Conservation (phyloP, 2,888 invertebrate species). For the Elegia similella region DNA sequence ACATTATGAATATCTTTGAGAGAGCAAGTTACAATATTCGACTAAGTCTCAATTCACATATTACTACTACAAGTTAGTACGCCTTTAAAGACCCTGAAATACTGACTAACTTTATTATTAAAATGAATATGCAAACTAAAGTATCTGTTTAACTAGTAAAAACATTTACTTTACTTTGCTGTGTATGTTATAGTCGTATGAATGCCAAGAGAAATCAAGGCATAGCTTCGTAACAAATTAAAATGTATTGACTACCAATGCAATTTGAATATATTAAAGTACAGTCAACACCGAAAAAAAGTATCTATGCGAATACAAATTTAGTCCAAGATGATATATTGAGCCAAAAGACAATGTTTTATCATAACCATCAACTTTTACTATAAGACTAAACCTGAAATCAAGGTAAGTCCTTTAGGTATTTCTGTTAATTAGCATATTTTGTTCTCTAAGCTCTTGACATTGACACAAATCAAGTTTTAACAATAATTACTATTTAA, state of each 20-base stretch:
- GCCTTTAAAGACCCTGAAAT: background rate
- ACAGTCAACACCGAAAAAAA: no score
- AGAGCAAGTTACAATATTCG: background rate
- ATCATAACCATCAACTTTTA: no score
- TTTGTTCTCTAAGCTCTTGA: no score
- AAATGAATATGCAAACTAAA: conserved; percentile 5
- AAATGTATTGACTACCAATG: background rate
- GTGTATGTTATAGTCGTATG: background rate
- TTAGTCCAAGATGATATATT: no score
- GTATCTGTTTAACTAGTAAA: background rate
- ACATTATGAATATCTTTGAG: no score
- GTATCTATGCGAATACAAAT: no score
- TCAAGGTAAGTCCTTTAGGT: no score
- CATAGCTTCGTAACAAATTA: background rate
- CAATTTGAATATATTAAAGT: background rate
- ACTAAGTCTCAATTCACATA: background rate
- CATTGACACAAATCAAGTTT: background rate
- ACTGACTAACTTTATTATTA: conserved; percentile 8
- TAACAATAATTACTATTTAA: background rate
- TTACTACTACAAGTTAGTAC: background rate
- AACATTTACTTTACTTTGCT: background rate
- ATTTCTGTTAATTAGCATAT: no score
- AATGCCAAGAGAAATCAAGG: background rate
- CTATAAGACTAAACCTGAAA: no score
- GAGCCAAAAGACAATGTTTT: no score